Percentiles rank a stretch among this genome's conserved stretches.
Conservation (phyloP, 2,113 vertebrate genomes). For the Camelus bactrianus region DNA sequence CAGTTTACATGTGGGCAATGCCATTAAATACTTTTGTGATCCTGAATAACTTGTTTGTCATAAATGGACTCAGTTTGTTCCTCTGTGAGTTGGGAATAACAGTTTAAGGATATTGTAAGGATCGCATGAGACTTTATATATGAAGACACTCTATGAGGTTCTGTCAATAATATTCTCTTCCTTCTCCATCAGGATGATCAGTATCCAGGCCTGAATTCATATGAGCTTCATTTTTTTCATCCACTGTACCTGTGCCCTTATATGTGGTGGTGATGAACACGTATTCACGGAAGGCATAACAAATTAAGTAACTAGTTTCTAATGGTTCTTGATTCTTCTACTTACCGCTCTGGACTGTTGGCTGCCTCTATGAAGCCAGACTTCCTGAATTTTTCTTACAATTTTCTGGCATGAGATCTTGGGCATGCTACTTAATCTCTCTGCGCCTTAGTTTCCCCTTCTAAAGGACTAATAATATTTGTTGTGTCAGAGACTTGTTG, state of each 20-base stretch:
- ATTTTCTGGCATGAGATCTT: not conserved
- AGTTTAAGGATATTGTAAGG: not conserved
- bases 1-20: not conserved
- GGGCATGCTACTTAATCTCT: not conserved
- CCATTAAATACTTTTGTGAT: not conserved
- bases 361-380: not conserved
- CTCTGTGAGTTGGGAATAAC: not conserved
- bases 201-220: not conserved
- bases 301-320: not conserved
- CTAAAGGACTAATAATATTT: not conserved
- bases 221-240: not conserved
- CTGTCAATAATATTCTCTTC: not conserved
- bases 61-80: not conserved
- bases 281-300: not conserved
- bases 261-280: not conserved
- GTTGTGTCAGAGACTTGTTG: not conserved
- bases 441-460: conserved; percentile 11
- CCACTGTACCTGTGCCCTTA: not conserved
- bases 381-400: not conserved
- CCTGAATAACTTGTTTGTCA: not conserved
- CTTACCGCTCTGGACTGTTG: not conserved
- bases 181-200: not conserved
- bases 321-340: not conserved
- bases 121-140: not conserved
- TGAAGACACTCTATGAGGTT: not conserved